Conservation (phyloP, 2,888 invertebrate species). For the Diplolepis rosae region DNA sequence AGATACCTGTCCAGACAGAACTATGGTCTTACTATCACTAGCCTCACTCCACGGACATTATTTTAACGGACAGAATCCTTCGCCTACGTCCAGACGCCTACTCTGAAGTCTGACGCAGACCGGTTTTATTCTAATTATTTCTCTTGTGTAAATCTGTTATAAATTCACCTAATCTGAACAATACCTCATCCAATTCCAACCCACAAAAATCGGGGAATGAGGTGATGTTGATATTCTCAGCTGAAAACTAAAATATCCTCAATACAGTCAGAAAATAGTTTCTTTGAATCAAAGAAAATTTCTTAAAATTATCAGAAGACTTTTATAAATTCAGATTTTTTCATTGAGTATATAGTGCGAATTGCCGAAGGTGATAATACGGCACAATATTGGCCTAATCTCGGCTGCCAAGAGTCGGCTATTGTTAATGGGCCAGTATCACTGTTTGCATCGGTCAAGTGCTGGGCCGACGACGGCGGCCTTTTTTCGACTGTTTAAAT, state of each 20-base stretch:
- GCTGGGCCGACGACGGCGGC: no score
- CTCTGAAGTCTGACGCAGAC: constrained; percentile 33
- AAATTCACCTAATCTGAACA: constrained; percentile 53
- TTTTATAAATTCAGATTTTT: no score
- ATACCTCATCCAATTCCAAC: constrained; percentile 48
- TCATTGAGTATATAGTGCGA: no score
- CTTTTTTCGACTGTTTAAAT: no score
- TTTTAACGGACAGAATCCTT: constrained; percentile 49
- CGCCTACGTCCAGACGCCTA: constrained; percentile 59
- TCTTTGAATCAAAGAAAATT: no score
- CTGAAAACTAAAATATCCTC: no score
- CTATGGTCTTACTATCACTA: constrained; percentile 66
- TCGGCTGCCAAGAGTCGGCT: no score
- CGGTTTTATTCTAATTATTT: constrained; percentile 25
- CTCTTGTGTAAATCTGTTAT: constrained; percentile 41
- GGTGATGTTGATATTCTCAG: background rate
- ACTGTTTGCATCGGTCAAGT: no score
- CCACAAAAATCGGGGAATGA: constrained; percentile 1
- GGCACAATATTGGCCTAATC: no score
- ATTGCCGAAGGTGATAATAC: no score
- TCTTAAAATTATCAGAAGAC: background rate
- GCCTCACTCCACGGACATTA: constrained; percentile 52
- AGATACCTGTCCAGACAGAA: constrained; percentile 68
- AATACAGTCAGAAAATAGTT: no score
- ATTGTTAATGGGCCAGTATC: no score